Evolutionary conservation across 2,797 vertebrate species (phyloP).

Genomic region (Prionace glauca): DNA sequence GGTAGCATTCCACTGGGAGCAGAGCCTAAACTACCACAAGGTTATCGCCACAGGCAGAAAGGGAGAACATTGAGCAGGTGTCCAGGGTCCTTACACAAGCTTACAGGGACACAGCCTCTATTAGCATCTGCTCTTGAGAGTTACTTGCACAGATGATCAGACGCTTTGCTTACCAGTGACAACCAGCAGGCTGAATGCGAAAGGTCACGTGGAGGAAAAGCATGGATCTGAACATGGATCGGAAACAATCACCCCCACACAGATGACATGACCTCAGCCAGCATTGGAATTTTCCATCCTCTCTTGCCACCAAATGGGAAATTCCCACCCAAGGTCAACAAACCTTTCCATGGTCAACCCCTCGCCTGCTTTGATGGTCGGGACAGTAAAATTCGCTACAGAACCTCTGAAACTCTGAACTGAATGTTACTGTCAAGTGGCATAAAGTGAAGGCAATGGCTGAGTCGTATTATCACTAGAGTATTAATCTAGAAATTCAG

Average conservation of each 20-base stretch:
- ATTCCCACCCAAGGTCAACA: too few relatives aligned
- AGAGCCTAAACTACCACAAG: background rate
- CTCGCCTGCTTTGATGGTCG: too few relatives aligned
- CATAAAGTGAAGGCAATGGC: too few relatives aligned
- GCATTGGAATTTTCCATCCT: too few relatives aligned
- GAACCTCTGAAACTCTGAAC: too few relatives aligned
- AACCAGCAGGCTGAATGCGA: background rate
- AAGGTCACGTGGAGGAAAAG: background rate
- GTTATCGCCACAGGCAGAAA: conserved; percentile 26
- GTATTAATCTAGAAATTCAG: too few relatives aligned
- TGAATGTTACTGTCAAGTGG: too few relatives aligned
- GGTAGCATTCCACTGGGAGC: background rate
- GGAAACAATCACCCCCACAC: background rate
- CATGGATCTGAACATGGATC: background rate
- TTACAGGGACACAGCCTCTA: conserved; percentile 8
- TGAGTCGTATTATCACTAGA: too few relatives aligned
- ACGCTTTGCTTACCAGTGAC: background rate
- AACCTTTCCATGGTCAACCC: too few relatives aligned
- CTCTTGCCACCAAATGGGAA: too few relatives aligned
- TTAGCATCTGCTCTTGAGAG: conserved; percentile 4
- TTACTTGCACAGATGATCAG: background rate
- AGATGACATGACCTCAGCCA: background rate
- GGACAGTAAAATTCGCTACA: too few relatives aligned
- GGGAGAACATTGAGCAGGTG: background rate
- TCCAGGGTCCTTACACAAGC: background rate